phyloP scores from a whole-genome alignment of 92 coral and sea anemone genomes.

The Metridium senile region DNA sequence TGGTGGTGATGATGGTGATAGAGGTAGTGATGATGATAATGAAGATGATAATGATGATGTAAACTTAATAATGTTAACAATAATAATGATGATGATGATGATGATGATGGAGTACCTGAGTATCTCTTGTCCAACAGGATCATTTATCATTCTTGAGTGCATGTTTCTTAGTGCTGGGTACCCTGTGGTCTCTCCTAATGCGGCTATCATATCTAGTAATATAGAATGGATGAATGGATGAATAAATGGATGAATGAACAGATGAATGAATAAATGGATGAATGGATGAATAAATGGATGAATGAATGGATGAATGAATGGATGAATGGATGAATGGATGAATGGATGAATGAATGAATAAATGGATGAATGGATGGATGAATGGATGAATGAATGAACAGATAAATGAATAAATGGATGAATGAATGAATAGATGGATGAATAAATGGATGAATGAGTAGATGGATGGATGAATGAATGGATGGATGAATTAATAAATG shows the following conservation, averaged over 20 bases:
- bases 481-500: background rate
- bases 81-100: background rate
- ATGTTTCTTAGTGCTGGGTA: conserved; percentile 73
- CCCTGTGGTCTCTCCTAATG: conserved; percentile 97
- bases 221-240: background rate
- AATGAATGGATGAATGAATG: background rate
- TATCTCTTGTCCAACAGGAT: conserved; percentile 85
- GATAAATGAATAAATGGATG: background rate
- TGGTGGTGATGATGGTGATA: no score
- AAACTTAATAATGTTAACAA: background rate
- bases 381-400: background rate
- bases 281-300: background rate
- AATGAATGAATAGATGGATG: background rate
- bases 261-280: background rate
- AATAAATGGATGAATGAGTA: background rate
- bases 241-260: background rate
- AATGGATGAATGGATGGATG: background rate
- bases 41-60: no score
- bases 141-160: conserved; percentile 71
- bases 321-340: background rate
- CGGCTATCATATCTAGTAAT: conserved; percentile 88
- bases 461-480: background rate
- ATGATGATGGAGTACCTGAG: conserved; percentile 55
- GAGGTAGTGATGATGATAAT: no score
- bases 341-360: background rate